phyloP scores from a whole-genome alignment of 2,797 vertebrate species.

The Syncerus caffer region DNA sequence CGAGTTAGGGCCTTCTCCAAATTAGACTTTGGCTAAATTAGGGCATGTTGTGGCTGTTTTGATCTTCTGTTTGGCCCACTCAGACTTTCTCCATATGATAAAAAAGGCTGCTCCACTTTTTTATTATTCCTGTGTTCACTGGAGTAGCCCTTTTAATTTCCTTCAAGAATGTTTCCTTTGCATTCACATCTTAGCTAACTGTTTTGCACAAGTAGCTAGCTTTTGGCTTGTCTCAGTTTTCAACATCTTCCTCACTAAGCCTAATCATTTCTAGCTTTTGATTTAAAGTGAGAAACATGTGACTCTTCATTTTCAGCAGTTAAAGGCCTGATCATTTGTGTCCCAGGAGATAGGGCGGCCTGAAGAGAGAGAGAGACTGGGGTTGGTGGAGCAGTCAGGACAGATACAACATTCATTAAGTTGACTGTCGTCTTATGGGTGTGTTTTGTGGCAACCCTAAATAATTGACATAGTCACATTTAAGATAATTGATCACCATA shows the following conservation, averaged over 20 bases:
- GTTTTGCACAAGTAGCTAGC: neutral
- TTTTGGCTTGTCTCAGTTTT: neutral
- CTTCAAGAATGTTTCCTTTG: neutral
- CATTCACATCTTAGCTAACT: neutral
- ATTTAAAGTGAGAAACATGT: neutral
- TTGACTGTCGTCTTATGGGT: neutral
- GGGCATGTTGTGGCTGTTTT: neutral
- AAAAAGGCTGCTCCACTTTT: neutral
- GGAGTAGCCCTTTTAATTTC: neutral
- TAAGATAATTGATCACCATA: neutral
- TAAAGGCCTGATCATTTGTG: neutral
- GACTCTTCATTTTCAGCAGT: neutral
- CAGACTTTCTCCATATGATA: neutral
- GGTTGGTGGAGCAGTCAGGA: neutral
- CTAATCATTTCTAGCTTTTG: neutral
- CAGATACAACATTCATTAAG: neutral
- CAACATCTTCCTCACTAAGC: neutral
- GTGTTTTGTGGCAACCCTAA: neutral
- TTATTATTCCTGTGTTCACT: neutral
- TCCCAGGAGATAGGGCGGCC: neutral
- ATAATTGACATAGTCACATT: neutral
- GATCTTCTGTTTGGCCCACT: neutral
- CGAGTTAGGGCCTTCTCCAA: neutral
- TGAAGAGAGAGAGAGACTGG: neutral
- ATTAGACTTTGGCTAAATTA: neutral